Conservation (phyloP, 2,888 invertebrate genomes). For the Diarsia brunnea region DNA sequence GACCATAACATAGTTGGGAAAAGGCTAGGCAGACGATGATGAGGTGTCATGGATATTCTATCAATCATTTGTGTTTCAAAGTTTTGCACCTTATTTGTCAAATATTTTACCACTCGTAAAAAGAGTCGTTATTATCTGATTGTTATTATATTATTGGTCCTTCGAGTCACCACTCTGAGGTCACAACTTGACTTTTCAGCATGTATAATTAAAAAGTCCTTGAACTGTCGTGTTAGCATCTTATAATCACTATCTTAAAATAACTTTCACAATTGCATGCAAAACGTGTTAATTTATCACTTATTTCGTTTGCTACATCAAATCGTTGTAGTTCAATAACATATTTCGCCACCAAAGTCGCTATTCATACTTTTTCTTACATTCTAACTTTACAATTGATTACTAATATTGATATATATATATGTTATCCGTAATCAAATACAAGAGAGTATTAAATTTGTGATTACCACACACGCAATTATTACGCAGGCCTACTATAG, state of each 20-base stretch:
- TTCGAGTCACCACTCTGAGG: neutral
- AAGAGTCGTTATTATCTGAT: neutral
- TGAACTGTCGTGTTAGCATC: neutral
- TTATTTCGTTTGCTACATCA: conserved; percentile 15
- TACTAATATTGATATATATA: conserved; percentile 12
- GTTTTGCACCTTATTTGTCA: too few relatives aligned
- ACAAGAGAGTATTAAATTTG: conserved; percentile 42
- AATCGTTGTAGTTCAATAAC: conserved; percentile 24
- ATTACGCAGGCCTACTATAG: conserved; percentile 40
- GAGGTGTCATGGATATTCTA: neutral
- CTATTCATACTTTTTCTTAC: conserved; percentile 8
- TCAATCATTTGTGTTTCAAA: neutral
- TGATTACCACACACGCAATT: conserved; percentile 59
- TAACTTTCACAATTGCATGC: conserved; percentile 9
- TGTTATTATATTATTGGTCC: neutral
- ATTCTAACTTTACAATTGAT: conserved; percentile 7
- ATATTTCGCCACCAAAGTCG: conserved; percentile 25
- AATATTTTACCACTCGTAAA: neutral
- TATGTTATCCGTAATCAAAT: conserved; percentile 37
- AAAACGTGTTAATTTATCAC: neutral
- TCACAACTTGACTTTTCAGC: neutral
- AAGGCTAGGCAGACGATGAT: too few relatives aligned
- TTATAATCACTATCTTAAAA: neutral
- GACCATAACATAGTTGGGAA: too few relatives aligned
- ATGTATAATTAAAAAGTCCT: neutral